Evolutionary conservation across 1,140 invertebrate species (phyloP), one percentile per base, ranked within the genome.

Genomic region (Akabosia matsudoensis): DNA sequence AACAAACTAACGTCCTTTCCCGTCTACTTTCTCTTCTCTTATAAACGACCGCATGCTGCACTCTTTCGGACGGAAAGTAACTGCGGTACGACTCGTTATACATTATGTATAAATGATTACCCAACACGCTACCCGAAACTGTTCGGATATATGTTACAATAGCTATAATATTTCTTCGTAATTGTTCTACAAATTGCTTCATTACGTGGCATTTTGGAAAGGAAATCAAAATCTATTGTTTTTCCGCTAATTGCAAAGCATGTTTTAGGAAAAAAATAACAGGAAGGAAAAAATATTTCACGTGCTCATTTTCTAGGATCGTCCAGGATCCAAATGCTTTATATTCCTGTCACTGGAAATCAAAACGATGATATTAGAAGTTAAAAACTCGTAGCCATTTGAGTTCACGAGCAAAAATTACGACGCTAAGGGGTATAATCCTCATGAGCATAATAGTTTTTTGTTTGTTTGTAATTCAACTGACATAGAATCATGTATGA

Each of bases 141-240:
- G n/a, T 18, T 45, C 37, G 37, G 37, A 45, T n/a, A n/a, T n/a
- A 45, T 45, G 37, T 10, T 45, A 45, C 37, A 45, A 67, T 67
- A 30, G 28, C 24, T 30, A 67, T 67, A 67, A 67, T 67, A 67
- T 67, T 67, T 67, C 61, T 67, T 67, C 61, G 26, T 67, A 67
- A 67, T 67, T 67, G 61, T 67, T 67, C 3, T 67, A 67, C 61
- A 67, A 67, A 67, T 67, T 28, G 61, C 61, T 67, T 67, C 61
- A 67, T 67, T 67, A 67, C 31, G 61, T 24, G 61, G 10, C 4
- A 31, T 67, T 31, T 67, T 3, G 30, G 28, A 67, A 67, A 67
- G 61, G 61, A 67, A 67, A 31, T 67, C 61, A 67, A 67, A 67
- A 67, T 67, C 24, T 67, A 67, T 67, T 31, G 61, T 67, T 67